Percentiles rank a stretch among this genome's conserved stretches.
Conservation (phyloP, 2,113 vertebrate species). For the Charina bottae region DNA sequence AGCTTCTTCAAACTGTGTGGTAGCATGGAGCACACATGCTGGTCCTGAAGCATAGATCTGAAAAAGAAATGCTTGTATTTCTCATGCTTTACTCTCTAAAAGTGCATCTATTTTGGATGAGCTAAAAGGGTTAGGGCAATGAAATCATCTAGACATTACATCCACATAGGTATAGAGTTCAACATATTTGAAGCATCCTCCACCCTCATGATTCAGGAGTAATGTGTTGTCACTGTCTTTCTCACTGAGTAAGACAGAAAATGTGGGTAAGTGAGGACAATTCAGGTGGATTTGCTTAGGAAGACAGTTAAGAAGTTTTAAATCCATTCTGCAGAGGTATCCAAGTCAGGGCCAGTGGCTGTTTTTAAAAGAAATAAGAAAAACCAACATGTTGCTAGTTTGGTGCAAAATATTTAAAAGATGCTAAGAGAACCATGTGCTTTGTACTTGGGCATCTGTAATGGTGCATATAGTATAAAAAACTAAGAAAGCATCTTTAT, state of each 20-base stretch:
- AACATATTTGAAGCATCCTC: background rate
- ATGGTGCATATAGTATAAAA: background rate
- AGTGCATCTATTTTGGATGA: background rate
- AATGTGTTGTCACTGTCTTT: background rate
- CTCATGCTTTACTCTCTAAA: constrained; percentile 2
- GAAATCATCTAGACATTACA: background rate
- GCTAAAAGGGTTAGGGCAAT: constrained; percentile 18
- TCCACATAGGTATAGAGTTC: background rate
- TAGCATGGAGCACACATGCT: constrained; percentile 22
- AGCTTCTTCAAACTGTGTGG: constrained; percentile 32
- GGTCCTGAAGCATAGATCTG: background rate
- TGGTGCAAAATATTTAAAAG: background rate
- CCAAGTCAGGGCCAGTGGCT: background rate
- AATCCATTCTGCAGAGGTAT: background rate
- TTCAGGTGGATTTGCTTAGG: background rate
- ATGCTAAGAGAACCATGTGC: background rate
- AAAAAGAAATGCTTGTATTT: background rate
- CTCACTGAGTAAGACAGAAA: background rate
- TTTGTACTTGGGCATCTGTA: background rate
- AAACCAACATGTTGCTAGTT: background rate
- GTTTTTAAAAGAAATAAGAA: background rate
- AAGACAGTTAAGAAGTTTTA: background rate
- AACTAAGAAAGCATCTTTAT: background rate
- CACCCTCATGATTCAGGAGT: background rate
- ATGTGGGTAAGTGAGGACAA: background rate